A percentile compares a stretch with the other conserved stretches of the same genome.
These are phyloP conservation scores for Apeira syringaria DNA, from an alignment of 2,888 invertebrate species.

Conservation along the genomic window DNA sequence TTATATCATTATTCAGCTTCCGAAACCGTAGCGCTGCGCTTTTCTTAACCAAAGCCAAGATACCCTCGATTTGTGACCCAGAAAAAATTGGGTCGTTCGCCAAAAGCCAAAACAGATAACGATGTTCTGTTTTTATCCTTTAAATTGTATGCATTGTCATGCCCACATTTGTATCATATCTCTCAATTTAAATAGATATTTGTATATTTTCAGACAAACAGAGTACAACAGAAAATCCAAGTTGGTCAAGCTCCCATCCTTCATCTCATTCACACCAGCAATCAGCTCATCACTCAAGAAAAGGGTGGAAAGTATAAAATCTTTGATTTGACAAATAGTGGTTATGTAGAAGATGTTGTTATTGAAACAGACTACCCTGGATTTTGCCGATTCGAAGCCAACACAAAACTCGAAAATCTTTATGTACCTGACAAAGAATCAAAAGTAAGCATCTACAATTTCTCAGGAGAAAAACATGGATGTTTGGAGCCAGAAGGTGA, in stretches of 20 bases:
- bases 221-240: conserved; percentile 86
- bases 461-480: conserved; percentile 69
- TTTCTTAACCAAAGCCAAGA: conserved; percentile 65
- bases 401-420: conserved; percentile 84
- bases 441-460: conserved; percentile 75
- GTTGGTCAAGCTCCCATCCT: conserved; percentile 86
- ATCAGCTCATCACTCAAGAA: conserved; percentile 88
- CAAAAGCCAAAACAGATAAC: conserved; percentile 29
- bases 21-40: conserved; percentile 43
- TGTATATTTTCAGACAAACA: conserved; percentile 85
- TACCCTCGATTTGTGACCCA: conserved; percentile 72
- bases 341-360: conserved; percentile 82
- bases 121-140: conserved; percentile 14
- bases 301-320: conserved; percentile 88
- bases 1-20: conserved; percentile 23
- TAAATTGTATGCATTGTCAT: conserved; percentile 3
- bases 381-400: conserved; percentile 87
- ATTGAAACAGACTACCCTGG: conserved; percentile 86
- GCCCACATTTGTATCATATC: not conserved
- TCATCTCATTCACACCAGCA: conserved; percentile 83
- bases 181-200: no score
- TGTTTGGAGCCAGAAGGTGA: conserved; percentile 60
- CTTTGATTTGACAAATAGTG: conserved; percentile 85
- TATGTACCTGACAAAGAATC: conserved; percentile 87
- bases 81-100: conserved; percentile 43